phyloP scores from a whole-genome alignment of 2,888 invertebrate species.

The Habroteleia sp. region DNA sequence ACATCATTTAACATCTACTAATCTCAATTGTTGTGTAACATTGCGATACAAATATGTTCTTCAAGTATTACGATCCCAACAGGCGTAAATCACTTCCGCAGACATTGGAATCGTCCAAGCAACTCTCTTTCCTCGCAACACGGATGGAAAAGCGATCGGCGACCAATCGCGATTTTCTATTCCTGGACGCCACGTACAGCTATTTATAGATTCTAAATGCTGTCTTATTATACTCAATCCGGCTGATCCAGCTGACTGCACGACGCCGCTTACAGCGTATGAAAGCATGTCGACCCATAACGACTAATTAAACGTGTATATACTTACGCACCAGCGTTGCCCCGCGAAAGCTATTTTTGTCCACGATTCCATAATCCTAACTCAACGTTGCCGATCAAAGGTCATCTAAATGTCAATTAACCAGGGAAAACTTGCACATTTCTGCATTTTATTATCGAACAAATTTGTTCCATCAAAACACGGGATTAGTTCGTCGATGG shows the following conservation, averaged over 20 bases:
- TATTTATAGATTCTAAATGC: constrained; percentile 76
- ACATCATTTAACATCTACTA: constrained; percentile 10
- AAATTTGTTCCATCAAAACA: constrained; percentile 8
- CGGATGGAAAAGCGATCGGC: constrained; percentile 64
- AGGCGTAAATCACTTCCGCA: constrained; percentile 53
- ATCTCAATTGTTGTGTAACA: constrained; percentile 33
- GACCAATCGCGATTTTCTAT: constrained; percentile 75
- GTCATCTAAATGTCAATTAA: constrained; percentile 71
- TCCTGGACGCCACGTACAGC: constrained; percentile 69
- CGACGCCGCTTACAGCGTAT: constrained; percentile 59
- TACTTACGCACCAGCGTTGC: constrained; percentile 20
- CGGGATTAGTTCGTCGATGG: neutral
- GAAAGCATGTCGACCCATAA: constrained; percentile 67
- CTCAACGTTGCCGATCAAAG: constrained; percentile 60
- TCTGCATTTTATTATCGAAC: constrained; percentile 3
- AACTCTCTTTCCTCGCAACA: constrained; percentile 61
- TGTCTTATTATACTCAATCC: constrained; percentile 61
- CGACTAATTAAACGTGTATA: constrained; percentile 53
- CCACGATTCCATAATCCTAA: constrained; percentile 28
- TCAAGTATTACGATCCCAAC: constrained; percentile 30
- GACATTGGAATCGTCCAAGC: constrained; percentile 40
- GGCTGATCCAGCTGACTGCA: constrained; percentile 47
- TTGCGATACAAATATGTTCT: constrained; percentile 2
- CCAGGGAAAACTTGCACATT: constrained; percentile 62
- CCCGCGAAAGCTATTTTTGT: constrained; percentile 48